Evolutionary conservation across 2,888 invertebrate species (phyloP).

Genomic region (Quadroppia sp.): DNA sequence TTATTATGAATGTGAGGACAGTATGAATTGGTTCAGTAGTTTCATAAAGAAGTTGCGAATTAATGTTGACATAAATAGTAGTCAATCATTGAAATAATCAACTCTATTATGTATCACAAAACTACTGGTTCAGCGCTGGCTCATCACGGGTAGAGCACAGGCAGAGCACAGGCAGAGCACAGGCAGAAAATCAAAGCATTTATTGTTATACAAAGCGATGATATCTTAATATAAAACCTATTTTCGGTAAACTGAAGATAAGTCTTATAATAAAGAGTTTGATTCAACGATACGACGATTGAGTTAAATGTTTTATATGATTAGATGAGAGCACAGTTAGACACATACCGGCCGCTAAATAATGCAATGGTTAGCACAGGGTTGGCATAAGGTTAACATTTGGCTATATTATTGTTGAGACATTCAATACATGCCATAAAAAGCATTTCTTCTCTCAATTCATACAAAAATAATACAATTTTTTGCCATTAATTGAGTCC

Average conservation of each 20-base stretch:
- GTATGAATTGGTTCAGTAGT: neutral
- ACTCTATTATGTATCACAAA: neutral
- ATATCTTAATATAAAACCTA: slow-evolving; percentile 4
- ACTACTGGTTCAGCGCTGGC: too few relatives aligned
- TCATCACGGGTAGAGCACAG: too few relatives aligned
- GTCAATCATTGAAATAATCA: slow-evolving; percentile 16
- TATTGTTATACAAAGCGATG: neutral
- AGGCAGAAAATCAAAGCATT: neutral
- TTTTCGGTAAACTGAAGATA: neutral
- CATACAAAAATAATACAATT: neutral
- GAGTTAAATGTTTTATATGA: slow-evolving; percentile 21
- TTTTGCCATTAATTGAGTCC: neutral
- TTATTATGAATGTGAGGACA: neutral
- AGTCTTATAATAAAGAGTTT: slow-evolving; percentile 1
- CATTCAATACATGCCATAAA: slow-evolving; percentile 9
- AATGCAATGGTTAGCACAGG: neutral
- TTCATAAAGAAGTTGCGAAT: neutral
- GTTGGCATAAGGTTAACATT: neutral
- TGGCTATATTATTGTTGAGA: neutral
- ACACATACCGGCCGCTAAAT: neutral
- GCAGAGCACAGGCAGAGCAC: too few relatives aligned
- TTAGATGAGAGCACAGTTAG: neutral
- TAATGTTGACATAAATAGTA: slow-evolving; percentile 11
- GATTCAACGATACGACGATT: slow-evolving; percentile 20
- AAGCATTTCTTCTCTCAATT: neutral